Evolutionary conservation across 1,140 invertebrate species (phyloP), one percentile per base, ranked within the genome.

Genomic region (Neoseiulus cucumeris): DNA sequence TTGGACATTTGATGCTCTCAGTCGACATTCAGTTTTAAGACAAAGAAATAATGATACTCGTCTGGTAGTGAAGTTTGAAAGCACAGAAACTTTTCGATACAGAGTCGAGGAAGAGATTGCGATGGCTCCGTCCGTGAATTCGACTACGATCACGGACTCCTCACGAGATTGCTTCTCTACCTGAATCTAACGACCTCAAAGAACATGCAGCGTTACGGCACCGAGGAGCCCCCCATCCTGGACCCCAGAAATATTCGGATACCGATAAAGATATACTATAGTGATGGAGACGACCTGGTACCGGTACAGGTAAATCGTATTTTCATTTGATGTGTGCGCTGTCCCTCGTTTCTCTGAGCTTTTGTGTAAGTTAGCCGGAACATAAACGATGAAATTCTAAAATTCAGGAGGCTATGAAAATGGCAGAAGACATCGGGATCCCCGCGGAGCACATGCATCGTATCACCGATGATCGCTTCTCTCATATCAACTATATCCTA

Each of bases 241-340:
- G 51, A 59, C 9, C 14, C 51, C n/a, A 59, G 22, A n/a, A 59
- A 25, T 20, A 59, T 59, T 17, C 17, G 22, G 9, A 33, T 59
- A 14, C 51, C 51, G 5, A 25, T 59, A 1, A 59, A 59, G 33
- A 1, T 59, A 2, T 59, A 59, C 22, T 59, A 20, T 20, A 59
- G 51, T 20, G 51, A 59, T 9, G 51, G 51, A 59, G 51, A 59
- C 51, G 51, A 59, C 51, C 22, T 59, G 14, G 51, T 59, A 17
- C 51, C 51, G 17, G 2, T 18, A 14, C 25, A 59, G 51, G 51
- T 20, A n/a, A 20, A 20, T 59, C 33, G 1, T 25, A 9, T 20
- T 59, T 1, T 25, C 4, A 9, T 9, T 9, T 39, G 5, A 59
- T 59, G 33, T 1, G 28, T 14, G n/a, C n/a, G n/a, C n/a, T n/a